phyloP scores from a whole-genome alignment of 1,140 invertebrate species.

The Hermetia illucens region DNA sequence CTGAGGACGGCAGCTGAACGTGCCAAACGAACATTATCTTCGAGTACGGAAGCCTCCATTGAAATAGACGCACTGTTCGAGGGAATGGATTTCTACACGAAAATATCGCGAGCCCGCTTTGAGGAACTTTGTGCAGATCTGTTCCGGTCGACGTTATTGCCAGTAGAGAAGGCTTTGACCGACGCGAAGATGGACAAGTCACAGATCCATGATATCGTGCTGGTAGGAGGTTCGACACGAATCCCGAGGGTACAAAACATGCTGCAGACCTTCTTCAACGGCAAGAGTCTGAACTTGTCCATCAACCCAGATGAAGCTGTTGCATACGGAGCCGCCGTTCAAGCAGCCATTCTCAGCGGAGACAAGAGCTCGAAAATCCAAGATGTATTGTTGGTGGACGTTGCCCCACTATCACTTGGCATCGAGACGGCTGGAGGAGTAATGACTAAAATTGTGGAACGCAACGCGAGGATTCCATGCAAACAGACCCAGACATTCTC shows the following conservation, averaged over 20 bases:
- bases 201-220: conserved; percentile 45
- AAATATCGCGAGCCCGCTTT: conserved; percentile 66
- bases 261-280: conserved; percentile 45
- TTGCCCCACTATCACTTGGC: conserved; percentile 51
- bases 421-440: conserved; percentile 57
- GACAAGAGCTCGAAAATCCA: conserved; percentile 55
- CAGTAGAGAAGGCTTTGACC: conserved; percentile 56
- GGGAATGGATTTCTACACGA: conserved; percentile 73
- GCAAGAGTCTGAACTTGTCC: conserved; percentile 50
- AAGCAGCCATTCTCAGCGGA: conserved; percentile 61
- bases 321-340: conserved; percentile 54
- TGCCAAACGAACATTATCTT: conserved; percentile 50
- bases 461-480: conserved; percentile 53
- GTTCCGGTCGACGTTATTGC: conserved; percentile 48
- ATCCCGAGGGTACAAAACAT: conserved; percentile 51
- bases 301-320: conserved; percentile 73
- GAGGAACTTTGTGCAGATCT: conserved; percentile 80
- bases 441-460: conserved; percentile 49
- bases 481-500: conserved; percentile 51
- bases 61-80: conserved; percentile 61
- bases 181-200: conserved; percentile 63
- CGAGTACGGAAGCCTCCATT: conserved; percentile 50
- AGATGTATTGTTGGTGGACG: conserved; percentile 61
- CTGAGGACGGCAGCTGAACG: conserved; percentile 60
- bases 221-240: conserved; percentile 47